phyloP scores from a whole-genome alignment of 30 jellyfish, hydroid and myxozoan species.

The Catostylus mosaicus region DNA sequence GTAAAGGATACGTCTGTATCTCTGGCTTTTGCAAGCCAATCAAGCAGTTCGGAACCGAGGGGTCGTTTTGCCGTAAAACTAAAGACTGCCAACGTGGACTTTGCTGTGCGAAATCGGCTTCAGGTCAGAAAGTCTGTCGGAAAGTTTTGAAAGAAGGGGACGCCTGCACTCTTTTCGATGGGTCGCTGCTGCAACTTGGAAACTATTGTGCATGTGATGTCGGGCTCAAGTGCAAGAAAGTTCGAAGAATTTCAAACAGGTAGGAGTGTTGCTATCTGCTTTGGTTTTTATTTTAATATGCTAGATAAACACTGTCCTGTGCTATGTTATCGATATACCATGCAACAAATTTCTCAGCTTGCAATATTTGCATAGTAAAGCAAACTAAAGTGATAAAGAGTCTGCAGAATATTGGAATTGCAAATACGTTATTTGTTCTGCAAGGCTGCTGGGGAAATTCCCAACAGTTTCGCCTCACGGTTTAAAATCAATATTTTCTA shows the following conservation, averaged over 20 bases:
- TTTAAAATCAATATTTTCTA: background rate
- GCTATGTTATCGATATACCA: background rate
- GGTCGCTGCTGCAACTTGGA: constrained; percentile 29
- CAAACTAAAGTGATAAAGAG: background rate
- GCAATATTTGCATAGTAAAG: constrained; percentile 13
- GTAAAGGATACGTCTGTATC: constrained; percentile 92
- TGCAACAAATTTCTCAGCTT: background rate
- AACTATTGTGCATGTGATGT: constrained; percentile 79
- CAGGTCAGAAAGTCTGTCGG: constrained; percentile 80
- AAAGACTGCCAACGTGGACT: constrained; percentile 91
- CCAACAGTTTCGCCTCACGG: background rate
- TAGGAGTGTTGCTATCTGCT: background rate
- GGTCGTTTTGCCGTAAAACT: constrained; percentile 82
- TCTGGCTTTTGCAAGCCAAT: constrained; percentile 79
- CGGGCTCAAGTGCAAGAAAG: constrained; percentile 85
- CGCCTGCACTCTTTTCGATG: constrained; percentile 64
- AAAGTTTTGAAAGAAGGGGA: constrained; percentile 78
- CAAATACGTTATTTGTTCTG: constrained; percentile 4
- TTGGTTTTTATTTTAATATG: background rate
- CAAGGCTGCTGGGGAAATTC: background rate
- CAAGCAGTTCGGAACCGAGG: constrained; percentile 56
- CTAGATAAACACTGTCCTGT: background rate
- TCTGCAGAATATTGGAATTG: constrained; percentile 1
- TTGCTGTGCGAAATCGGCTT: constrained; percentile 78
- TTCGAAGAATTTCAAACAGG: constrained; percentile 56